These are phyloP conservation scores for Cephus cinctus DNA, from an alignment of 1,140 invertebrate species.

Conservation along the genomic window DNA sequence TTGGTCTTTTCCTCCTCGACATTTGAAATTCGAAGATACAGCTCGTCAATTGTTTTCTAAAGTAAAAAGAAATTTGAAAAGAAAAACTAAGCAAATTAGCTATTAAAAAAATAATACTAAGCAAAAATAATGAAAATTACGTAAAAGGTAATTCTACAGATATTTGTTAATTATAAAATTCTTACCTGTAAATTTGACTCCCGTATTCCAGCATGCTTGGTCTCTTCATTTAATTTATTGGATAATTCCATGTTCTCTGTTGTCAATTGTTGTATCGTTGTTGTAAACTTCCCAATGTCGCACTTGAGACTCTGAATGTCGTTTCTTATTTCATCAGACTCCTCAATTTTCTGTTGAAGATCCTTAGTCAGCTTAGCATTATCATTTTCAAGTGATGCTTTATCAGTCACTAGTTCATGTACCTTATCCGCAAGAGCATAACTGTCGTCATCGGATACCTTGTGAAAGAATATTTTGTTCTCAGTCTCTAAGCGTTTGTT, in stretches of 20 bases:
- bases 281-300: conserved; percentile 33
- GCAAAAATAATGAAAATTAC: too few relatives aligned
- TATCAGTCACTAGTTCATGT: conserved; percentile 21
- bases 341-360: conserved; percentile 30
- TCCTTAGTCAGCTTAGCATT: conserved; percentile 29
- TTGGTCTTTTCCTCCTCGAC: conserved; percentile 26
- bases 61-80: conserved; percentile 12
- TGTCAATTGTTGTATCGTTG: conserved; percentile 36
- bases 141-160: not conserved
- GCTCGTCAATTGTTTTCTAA: conserved; percentile 25
- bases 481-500: conserved; percentile 11
- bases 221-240: conserved; percentile 30
- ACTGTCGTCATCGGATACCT: not conserved
- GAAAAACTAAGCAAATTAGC: too few relatives aligned
- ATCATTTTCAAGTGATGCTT: conserved; percentile 29
- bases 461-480: not conserved
- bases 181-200: conserved; percentile 13
- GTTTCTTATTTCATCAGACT: conserved; percentile 38
- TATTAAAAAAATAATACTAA: too few relatives aligned
- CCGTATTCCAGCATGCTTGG: conserved; percentile 19
- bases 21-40: conserved; percentile 20
- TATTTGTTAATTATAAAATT: not conserved
- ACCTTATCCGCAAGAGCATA: conserved; percentile 2
- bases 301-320: conserved; percentile 33
- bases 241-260: conserved; percentile 42